Base-by-base conservation (phyloP, 2,113 vertebrate species). In the Gopherus evgoodei region DNA sequence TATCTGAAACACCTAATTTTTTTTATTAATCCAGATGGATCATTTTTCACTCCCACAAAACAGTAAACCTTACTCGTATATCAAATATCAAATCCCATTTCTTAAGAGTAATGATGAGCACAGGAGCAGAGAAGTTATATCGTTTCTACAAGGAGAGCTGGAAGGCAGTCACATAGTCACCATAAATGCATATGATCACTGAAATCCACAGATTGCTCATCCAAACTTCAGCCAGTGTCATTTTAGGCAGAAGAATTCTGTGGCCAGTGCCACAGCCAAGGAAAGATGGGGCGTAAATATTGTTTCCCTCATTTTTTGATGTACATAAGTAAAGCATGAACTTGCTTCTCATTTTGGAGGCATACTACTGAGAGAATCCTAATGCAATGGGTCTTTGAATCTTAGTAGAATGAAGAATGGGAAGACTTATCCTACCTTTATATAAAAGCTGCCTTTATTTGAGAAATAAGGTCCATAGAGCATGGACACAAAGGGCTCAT, bases 11-110 rank as follows among this genome's bases (percentile, higher is more conserved):
- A 81, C 0, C 87, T 96, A 65, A 75, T 8, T 83, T 31, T 59
- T 94, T 91, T 50, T 76, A 78, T 56, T 86, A 47, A 96, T 87
- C 11, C 24, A 72, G 49, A 90, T 94, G 72, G 81, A 92, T 90
- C 2, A 42, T 69, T 95, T 94, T 84, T 81, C 78, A 88, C 87
- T n/a, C 13, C 10, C 88, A 47, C 24, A 35, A 93, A 91, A 62
- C 93, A 86, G 84, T 90, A 91, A 91, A 80, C 25, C 17, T 10
- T 19, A 29, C 57, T 62, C 57, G 90, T 44, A 80, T 92, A 42
- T 3, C 25, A 92, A 86, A 89, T 7, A 8, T 44, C 27, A 95
- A 78, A 12, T 29, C 69, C 69, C 27, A 1, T 81, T 96, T 90
- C 65, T 90, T 83, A 90, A 83, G 0, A 1, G 76, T 80, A 80